phyloP scores from a whole-genome alignment of 2,888 invertebrate species.

The Trissolcus japonicus region DNA sequence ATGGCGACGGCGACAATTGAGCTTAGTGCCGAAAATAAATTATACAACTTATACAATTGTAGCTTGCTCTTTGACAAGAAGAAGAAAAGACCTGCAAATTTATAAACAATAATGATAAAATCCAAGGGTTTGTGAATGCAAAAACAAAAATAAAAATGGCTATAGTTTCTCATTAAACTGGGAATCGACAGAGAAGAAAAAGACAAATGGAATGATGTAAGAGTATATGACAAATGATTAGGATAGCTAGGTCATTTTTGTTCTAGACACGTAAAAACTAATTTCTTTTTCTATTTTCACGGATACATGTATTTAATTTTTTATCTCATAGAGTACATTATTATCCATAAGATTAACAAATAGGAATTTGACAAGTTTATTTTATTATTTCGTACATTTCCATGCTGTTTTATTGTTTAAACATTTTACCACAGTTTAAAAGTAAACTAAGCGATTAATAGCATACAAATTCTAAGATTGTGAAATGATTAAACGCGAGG shows the following conservation, averaged over 20 bases:
- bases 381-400: constrained; percentile 22
- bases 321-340: constrained; percentile 32
- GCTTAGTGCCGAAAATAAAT: constrained; percentile 36
- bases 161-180: constrained; percentile 60
- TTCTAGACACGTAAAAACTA: constrained; percentile 60
- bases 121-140: neutral
- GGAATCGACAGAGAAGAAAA: constrained; percentile 28
- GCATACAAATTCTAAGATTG: neutral
- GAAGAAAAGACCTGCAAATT: no score
- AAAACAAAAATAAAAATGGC: constrained; percentile 55
- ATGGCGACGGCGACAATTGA: constrained; percentile 41
- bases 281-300: constrained; percentile 57
- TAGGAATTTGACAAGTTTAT: constrained; percentile 24
- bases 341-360: constrained; percentile 32
- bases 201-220: constrained; percentile 61
- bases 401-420: constrained; percentile 4
- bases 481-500: constrained; percentile 61
- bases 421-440: neutral
- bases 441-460: no score
- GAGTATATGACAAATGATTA: constrained; percentile 64
- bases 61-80: constrained; percentile 58
- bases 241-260: constrained; percentile 72
- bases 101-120: constrained; percentile 4
- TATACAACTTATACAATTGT: constrained; percentile 20
- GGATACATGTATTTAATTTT: constrained; percentile 68